Evolutionary conservation across 2,888 invertebrate genomes (phyloP).

Genomic region (Drosophila mimica): DNA sequence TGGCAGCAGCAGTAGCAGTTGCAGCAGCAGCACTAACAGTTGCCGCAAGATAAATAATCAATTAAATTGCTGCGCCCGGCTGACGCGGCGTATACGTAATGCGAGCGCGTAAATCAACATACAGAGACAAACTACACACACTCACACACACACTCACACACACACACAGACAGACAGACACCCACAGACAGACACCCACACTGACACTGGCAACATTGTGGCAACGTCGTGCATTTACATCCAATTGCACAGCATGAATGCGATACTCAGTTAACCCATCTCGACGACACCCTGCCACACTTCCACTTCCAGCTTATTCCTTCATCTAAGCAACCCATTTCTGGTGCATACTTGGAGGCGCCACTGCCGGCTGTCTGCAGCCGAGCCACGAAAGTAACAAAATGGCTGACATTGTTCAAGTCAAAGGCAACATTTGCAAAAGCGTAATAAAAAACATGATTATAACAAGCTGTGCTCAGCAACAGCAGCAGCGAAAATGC

Average conservation of each 20-base stretch:
- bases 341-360: conserved; percentile 41
- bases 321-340: conserved; percentile 15
- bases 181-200: neutral
- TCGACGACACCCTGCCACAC: neutral
- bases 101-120: conserved; percentile 48
- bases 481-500: conserved; percentile 11
- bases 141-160: neutral
- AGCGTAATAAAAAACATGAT: conserved; percentile 50
- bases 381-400: conserved; percentile 54
- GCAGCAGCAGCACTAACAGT: conserved; percentile 11
- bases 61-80: conserved; percentile 57
- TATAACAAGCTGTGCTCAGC: conserved; percentile 40
- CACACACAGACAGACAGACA: neutral
- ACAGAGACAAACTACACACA: neutral
- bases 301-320: conserved; percentile 4
- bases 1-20: neutral
- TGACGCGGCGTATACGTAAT: conserved; percentile 60
- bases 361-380: conserved; percentile 20
- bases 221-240: conserved; percentile 34
- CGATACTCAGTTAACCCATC: conserved; percentile 19
- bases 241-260: conserved; percentile 60
- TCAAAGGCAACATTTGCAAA: conserved; percentile 60
- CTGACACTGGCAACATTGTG: neutral
- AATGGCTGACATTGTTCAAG: conserved; percentile 77
- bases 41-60: conserved; percentile 71